These are phyloP conservation scores for Scytalopus superciliaris DNA, from an alignment of 2,113 vertebrate genomes.

Conservation along the genomic window DNA sequence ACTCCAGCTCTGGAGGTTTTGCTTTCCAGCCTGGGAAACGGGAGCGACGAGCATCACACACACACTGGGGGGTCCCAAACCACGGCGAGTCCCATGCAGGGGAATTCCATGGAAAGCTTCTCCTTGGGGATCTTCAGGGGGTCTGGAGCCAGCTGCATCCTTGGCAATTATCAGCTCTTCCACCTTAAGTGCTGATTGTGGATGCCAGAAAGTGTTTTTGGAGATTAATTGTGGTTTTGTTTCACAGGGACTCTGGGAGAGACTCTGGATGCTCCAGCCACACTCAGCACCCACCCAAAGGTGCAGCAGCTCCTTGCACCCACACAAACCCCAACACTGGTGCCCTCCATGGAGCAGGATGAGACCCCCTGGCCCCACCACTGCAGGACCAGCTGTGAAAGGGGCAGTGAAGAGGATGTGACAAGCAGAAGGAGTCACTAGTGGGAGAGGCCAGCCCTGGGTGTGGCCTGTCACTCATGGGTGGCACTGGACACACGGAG, in stretches of 20 bases:
- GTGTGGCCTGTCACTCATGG: not conserved
- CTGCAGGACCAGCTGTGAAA: not conserved
- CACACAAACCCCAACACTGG: not conserved
- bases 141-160: not conserved
- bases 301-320: fast-evolving
- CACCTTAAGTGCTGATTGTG: not conserved
- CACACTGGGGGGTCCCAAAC: not conserved
- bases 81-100: fast-evolving
- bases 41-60: fast-evolving
- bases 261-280: not conserved
- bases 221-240: not conserved
- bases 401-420: not conserved
- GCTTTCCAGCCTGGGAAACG: not conserved
- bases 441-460: not conserved
- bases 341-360: not conserved
- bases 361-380: not conserved
- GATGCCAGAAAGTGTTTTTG: not conserved
- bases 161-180: not conserved
- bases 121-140: fast-evolving
- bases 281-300: not conserved
- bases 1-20: not conserved
- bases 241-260: fast-evolving
- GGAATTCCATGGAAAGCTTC: not conserved
- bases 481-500: fast-evolving
- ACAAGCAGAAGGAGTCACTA: not conserved